Conservation (phyloP, 2,113 vertebrate genomes). For the Clinocottus analis region DNA sequence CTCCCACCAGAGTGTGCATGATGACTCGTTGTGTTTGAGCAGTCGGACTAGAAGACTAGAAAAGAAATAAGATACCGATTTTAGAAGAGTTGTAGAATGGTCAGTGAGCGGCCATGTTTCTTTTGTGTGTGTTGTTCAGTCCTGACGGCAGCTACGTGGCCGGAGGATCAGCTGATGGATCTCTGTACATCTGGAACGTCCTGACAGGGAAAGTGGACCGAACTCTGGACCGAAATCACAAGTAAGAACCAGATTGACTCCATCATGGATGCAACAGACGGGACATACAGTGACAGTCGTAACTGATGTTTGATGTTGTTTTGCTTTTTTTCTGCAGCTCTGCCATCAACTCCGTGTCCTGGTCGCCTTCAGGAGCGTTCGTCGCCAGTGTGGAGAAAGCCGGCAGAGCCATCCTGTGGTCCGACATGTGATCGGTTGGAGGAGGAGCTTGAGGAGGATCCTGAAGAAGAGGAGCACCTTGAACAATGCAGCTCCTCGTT, state of each 20-base stretch:
- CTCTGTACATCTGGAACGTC: conserved; percentile 93
- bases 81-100: too few species aligned
- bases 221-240: conserved; percentile 90
- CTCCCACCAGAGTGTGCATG: too few species aligned
- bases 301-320: too few species aligned
- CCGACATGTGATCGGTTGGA: conserved; percentile 84
- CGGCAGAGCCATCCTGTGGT: conserved; percentile 93
- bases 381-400: conserved; percentile 97
- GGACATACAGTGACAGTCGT: too few species aligned
- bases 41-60: too few species aligned
- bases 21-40: too few species aligned
- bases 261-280: too few species aligned
- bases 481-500: neutral
- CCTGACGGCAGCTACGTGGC: conserved; percentile 92
- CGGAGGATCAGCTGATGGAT: conserved; percentile 93
- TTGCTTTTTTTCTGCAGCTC: conserved; percentile 80
- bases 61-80: too few species aligned
- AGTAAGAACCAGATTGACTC: conserved; percentile 77
- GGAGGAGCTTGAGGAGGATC: too few species aligned
- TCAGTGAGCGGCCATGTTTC: neutral
- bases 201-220: conserved; percentile 92
- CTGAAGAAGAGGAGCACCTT: neutral
- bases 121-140: conserved; percentile 72
- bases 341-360: conserved; percentile 92
- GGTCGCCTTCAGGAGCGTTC: conserved; percentile 90